phyloP scores from a whole-genome alignment of 2,888 invertebrate species.

The Scaptomyza caliginosa region DNA sequence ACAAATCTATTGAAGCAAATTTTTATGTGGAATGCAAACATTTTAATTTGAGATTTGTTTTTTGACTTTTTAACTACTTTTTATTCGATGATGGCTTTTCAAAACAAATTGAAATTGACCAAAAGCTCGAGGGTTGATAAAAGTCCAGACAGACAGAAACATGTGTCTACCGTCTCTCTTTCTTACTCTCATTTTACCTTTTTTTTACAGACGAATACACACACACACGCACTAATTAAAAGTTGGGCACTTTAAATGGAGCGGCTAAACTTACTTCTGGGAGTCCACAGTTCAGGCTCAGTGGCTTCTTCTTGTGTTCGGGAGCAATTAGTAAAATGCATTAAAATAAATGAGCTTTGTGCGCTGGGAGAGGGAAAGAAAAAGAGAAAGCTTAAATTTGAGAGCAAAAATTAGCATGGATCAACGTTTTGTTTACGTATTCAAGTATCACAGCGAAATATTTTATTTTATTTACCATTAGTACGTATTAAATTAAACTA shows the following conservation, averaged over 20 bases:
- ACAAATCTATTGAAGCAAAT: constrained; percentile 60
- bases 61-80: constrained; percentile 65
- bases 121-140: constrained; percentile 46
- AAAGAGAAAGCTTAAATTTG: constrained; percentile 5
- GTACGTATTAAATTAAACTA: constrained; percentile 29
- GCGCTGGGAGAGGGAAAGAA: neutral
- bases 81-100: constrained; percentile 19
- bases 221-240: constrained; percentile 55
- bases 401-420: constrained; percentile 30
- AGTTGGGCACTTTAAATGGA: constrained; percentile 62
- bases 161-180: constrained; percentile 6
- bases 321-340: constrained; percentile 73
- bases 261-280: constrained; percentile 57
- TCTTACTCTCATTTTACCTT: neutral
- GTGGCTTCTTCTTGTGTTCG: constrained; percentile 41
- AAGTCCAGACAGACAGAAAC: constrained; percentile 14
- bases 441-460: neutral
- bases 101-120: constrained; percentile 63
- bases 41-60: constrained; percentile 73
- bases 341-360: constrained; percentile 66
- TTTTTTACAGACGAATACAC: neutral
- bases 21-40: constrained; percentile 53
- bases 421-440: neutral
- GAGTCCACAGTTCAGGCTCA: constrained; percentile 21
- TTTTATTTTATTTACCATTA: constrained; percentile 11